Evolutionary conservation across 2,888 invertebrate genomes (phyloP), one percentile per base, ranked within the genome.

Genomic region (Zygaena filipendulae): DNA sequence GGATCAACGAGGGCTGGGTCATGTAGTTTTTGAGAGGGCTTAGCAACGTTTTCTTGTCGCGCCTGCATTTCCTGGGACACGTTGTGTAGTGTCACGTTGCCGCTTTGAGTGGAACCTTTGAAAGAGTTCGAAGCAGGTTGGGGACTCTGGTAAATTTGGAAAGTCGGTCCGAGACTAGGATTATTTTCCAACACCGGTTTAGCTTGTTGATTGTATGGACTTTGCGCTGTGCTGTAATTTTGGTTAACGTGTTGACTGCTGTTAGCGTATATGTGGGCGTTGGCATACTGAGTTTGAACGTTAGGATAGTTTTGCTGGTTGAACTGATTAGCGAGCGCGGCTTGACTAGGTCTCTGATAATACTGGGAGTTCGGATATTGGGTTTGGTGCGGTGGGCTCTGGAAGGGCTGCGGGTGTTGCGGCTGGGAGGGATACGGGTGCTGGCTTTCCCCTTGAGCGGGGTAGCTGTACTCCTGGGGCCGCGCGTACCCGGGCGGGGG

Each of bases 91-190:
- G 51, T 44, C 33, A 52, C 41, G 27, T 45, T 58, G 23, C 45
- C 36, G 29, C 46, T 46, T 26, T 56, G 59, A 13, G 47, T 32
- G 35, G 56, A 38, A 42, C 51, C 61, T 30, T 58, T 51, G 36
- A 58, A 64, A 45, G 47, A 64, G 40, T 48, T 61, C 36, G 67
- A 69, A 23, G 55, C 30, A 33, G 52, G 41, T 32, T 70, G 71
- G 21, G 74, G 77, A 43, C 74, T 75, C 58, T 75, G 74, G 43
- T 75, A 75, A 36, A 74, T 60, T 52, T 74, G 74, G 46, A 70
- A 77, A 4, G 57, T 47, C 35, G 59, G 67, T 6, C 49, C 59
- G 45, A 68, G 75, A 2, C 44, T 55, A 24, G 47, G 44, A 28
- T 42, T 45, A 36, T 49, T 59, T 32, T 74, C 72, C 14, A 49